Conservation (phyloP, 2,888 invertebrate species). For the Nezara viridula region DNA sequence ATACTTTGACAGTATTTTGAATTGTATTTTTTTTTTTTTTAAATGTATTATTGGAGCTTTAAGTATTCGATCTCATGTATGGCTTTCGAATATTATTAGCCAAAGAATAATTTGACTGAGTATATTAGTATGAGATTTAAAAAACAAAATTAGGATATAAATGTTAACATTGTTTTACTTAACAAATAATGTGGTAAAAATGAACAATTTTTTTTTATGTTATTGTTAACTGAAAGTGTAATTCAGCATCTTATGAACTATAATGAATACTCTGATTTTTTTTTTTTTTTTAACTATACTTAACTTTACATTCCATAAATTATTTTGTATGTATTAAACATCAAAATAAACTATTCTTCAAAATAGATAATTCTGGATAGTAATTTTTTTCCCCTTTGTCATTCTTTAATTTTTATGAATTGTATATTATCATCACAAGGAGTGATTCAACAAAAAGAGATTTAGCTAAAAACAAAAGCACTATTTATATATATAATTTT, state of each 20-base stretch:
- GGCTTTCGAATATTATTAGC: slow-evolving; percentile 47
- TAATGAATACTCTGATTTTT: not conserved
- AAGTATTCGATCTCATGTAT: slow-evolving; percentile 44
- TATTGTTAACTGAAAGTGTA: not conserved
- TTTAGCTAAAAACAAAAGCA: not conserved
- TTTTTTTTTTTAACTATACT: slow-evolving; percentile 12
- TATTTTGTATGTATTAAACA: slow-evolving; percentile 37
- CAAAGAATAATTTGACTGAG: slow-evolving; percentile 46
- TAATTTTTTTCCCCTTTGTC: not conserved
- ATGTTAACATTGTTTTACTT: not conserved
- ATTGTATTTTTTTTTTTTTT: not conserved
- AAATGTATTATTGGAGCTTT: slow-evolving; percentile 42
- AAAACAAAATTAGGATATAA: slow-evolving; percentile 4
- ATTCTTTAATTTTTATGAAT: not conserved
- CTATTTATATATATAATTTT: no score
- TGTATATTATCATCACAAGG: not conserved
- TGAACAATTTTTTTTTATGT: not conserved
- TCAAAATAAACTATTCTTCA: slow-evolving; percentile 29
- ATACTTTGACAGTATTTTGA: not conserved
- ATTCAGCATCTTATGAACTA: not conserved
- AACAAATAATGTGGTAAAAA: not conserved
- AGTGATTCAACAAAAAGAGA: not conserved
- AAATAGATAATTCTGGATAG: not conserved
- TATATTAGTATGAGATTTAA: slow-evolving; percentile 40
- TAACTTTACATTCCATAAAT: slow-evolving; percentile 26